Evolutionary conservation across 2,113 vertebrate species (phyloP).

Genomic region (Diphyllodes magnificus): DNA sequence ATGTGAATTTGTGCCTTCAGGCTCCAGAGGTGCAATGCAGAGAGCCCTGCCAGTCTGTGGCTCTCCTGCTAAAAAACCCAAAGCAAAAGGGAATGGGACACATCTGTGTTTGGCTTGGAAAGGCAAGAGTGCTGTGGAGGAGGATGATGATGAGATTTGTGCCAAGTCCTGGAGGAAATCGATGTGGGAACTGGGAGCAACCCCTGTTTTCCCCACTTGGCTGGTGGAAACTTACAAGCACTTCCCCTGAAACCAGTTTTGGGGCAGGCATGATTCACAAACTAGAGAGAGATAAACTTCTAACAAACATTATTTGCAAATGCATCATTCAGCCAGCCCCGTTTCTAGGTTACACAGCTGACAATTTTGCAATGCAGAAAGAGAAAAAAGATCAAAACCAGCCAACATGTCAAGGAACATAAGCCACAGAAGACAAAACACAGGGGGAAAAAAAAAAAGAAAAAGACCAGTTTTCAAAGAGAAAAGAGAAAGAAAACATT

Average conservation of each 20-base stretch:
- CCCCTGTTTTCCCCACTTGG: background rate
- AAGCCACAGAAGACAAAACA: slow-evolving; percentile 62
- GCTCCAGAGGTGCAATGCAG: too few species aligned
- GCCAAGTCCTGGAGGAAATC: background rate
- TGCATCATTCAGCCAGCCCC: slow-evolving; percentile 12
- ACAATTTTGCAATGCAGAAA: slow-evolving; percentile 56
- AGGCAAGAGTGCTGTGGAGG: background rate
- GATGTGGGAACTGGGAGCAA: fast-evolving
- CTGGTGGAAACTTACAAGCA: background rate
- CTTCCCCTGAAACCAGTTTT: background rate
- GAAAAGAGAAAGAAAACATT: slow-evolving; percentile 31
- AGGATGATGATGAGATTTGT: fast-evolving
- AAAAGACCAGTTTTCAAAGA: slow-evolving; percentile 1
- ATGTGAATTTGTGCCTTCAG: background rate
- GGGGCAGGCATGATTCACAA: background rate
- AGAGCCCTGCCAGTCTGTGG: background rate
- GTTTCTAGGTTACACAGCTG: slow-evolving; percentile 64
- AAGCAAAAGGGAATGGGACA: background rate
- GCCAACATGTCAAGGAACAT: slow-evolving; percentile 55
- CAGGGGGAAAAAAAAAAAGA: background rate
- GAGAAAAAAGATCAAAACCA: slow-evolving; percentile 64
- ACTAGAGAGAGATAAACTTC: slow-evolving; percentile 28
- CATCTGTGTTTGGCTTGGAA: background rate
- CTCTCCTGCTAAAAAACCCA: background rate
- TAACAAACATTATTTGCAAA: slow-evolving; percentile 58